A percentile compares a stretch with the other conserved stretches of the same genome.
These are phyloP conservation scores for Dolichallabes microphthalmus DNA, from an alignment of 2,113 vertebrate species.

Conservation along the genomic window DNA sequence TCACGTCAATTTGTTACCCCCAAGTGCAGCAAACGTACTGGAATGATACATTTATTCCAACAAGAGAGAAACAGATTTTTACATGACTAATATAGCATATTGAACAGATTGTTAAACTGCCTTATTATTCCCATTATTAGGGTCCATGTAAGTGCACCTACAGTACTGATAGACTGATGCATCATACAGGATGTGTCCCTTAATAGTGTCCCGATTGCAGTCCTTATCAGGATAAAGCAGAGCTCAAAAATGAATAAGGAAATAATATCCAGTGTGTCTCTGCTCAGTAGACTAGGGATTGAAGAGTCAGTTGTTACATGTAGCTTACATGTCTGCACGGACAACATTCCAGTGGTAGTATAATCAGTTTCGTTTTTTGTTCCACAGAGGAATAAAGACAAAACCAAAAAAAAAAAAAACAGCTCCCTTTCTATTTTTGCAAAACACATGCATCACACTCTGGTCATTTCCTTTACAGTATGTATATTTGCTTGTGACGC, in stretches of 20 bases:
- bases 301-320: not conserved
- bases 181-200: not conserved
- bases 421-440: not conserved
- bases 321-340: no score
- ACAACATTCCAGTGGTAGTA: no score
- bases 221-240: not conserved
- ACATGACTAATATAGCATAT: no score
- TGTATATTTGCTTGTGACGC: not conserved
- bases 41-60: no score
- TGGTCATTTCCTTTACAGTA: not conserved
- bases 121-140: no score
- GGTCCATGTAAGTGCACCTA: no score
- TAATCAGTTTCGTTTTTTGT: no score
- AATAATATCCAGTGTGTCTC: not conserved
- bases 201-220: not conserved
- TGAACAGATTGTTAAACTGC: no score
- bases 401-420: not conserved
- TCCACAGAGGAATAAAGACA: no score
- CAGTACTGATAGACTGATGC: not conserved
- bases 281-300: not conserved
- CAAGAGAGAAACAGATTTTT: no score
- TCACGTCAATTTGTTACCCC: no score
- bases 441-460: not conserved
- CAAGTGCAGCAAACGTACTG: no score
- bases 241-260: not conserved